Evolutionary conservation across 2,888 invertebrate genomes (phyloP).

Genomic region (Julus scanicus): DNA sequence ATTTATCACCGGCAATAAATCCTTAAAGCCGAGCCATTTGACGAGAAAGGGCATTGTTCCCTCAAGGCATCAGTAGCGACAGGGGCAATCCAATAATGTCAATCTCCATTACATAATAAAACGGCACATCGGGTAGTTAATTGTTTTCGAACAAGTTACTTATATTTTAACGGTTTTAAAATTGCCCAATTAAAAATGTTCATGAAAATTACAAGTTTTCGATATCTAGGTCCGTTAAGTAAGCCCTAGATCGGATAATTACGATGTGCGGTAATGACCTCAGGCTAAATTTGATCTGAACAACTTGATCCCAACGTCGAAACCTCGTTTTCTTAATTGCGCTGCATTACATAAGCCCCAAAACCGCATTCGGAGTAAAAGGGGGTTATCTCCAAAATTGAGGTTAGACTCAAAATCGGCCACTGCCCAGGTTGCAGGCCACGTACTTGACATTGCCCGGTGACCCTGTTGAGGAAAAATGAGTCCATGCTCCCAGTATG

Average conservation of each 20-base stretch:
- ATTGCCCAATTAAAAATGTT: neutral
- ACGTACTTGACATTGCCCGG: constrained; percentile 9
- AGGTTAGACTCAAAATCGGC: constrained; percentile 31
- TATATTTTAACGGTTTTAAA: too few species aligned
- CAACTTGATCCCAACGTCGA: neutral
- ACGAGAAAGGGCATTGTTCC: constrained; percentile 17
- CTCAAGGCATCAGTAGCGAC: neutral
- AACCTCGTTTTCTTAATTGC: constrained; percentile 17
- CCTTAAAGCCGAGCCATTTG: neutral
- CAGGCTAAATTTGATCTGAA: neutral
- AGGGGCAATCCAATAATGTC: neutral
- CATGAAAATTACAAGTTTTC: neutral
- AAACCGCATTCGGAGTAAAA: constrained; percentile 36
- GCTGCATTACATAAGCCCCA: neutral
- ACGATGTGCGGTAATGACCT: too few species aligned
- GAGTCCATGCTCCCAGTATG: neutral
- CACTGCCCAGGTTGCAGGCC: constrained; percentile 15
- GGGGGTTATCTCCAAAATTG: constrained; percentile 35
- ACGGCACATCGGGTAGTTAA: too few species aligned
- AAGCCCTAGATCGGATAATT: too few species aligned
- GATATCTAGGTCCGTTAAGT: too few species aligned
- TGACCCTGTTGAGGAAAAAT: neutral
- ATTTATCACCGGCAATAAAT: constrained; percentile 10
- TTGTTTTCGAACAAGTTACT: too few species aligned
- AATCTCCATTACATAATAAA: neutral